These are phyloP conservation scores for Ceuthmochares aereus DNA, from an alignment of 2,113 vertebrate species.

Conservation along the genomic window DNA sequence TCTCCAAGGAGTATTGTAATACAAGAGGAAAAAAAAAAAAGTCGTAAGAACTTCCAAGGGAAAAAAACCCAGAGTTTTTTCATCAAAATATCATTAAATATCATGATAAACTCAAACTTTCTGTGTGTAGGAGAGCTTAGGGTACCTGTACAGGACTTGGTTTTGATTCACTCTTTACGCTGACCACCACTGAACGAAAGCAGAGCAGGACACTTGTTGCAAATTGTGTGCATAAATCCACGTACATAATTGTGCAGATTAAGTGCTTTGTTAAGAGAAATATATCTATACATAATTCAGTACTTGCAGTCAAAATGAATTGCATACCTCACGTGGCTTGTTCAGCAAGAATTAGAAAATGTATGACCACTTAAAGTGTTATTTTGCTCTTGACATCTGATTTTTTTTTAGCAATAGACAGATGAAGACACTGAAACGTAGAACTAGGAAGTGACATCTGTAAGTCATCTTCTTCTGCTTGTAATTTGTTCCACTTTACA, in stretches of 20 bases:
- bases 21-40: too few species aligned
- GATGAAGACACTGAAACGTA: neutral
- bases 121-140: neutral
- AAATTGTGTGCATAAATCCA: neutral
- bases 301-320: neutral
- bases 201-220: neutral
- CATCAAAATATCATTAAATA: neutral
- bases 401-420: neutral
- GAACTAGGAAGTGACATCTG: neutral
- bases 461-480: too few species aligned
- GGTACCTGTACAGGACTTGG: neutral
- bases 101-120: neutral
- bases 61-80: neutral
- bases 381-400: neutral
- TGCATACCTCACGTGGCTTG: neutral
- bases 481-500: neutral
- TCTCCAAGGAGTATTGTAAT: neutral
- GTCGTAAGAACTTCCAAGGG: neutral
- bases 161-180: neutral
- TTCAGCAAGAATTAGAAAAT: neutral
- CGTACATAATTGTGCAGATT: neutral
- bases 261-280: neutral
- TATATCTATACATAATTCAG: neutral
- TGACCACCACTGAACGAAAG: neutral
- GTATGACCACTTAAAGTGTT: neutral